Evolutionary conservation across 2,888 invertebrate genomes (phyloP), one percentile per base, ranked within the genome.

Genomic region (Volucella bombylans): DNA sequence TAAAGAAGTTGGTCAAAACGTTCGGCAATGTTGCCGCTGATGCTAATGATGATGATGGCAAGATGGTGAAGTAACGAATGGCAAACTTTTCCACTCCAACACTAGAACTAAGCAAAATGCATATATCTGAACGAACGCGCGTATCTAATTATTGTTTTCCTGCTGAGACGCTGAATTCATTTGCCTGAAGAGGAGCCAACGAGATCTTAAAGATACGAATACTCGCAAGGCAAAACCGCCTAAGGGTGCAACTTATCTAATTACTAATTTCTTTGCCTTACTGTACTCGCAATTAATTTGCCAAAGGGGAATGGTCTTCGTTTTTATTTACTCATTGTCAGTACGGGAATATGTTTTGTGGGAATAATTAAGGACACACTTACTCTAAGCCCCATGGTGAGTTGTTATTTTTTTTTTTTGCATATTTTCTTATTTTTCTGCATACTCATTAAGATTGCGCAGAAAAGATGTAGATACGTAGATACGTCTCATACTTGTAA

Each of bases 371-470:
- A 71, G 71, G 78, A 71, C 69, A 78, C 69, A 31, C 15, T 23
- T 23, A 23, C 18, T 23, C 18, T 23, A 23, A 23, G 18, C 18
- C 2, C 2, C 18, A 3, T 23, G 18, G 18, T 41, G 62, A 14
- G 14, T 15, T 15, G 31, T 65, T 49, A 39, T 65, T 9, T 39
- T 15, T 18, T 14, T 31, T 31, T 31, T 31, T 6, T 31, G 18
- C 18, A 23, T 23, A 23, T 23, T 31, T 31, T 6, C 2, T 8
- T 12, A 43, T 47, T 43, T 41, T 71, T 23, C 3, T 71, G 65
- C 71, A 78, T 78, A 71, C 9, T 71, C 64, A 64, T 69, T 69
- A 78, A 78, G 78, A 78, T 78, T 64, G 78, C 54, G 45, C 31
- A 8, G 14, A 31, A 11, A 18, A 54, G 72, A n/a, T n/a, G n/a